Evolutionary conservation across 2,888 invertebrate genomes (phyloP), one percentile per base, ranked within the genome.

Genomic region (Ectemnius lituratus): DNA sequence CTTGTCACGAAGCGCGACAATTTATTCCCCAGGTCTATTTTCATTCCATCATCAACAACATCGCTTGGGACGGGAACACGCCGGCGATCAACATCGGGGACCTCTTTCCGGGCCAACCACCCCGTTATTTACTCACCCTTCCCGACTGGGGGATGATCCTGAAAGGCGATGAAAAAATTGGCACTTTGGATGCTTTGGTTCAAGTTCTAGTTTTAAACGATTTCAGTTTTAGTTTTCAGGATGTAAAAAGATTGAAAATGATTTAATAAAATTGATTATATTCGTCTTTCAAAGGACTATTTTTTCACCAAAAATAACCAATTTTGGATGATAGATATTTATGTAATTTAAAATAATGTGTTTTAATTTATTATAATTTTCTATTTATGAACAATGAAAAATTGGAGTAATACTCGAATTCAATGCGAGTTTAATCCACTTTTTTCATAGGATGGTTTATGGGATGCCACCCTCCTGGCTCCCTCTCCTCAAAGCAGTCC

Each of bases 11-110:
- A 47, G 68, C 78, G 75, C 75, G 59, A 37, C 37, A 72, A 79
- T 82, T 81, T 78, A 75, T 72, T 76, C 58, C 58, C 70, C 63
- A 63, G 47, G 66, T 76, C 81, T 80, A 85, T 82, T 84, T 83
- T 80, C 80, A 85, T 85, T 84, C 80, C 82, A 75, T 85, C 84
- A 84, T 81, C 82, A 73, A 67, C 58, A 71, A 67, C 73, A 72
- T 80, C 77, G 4, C 23, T 37, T 37, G 1, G 1, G 6, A 67
- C 75, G 68, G 27, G 62, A 23, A 23, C 65, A 49, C 68, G 72
- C 67, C 76, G 62, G 57, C 46, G 46, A 37, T 62, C 79, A 65
- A 52, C 37, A 11, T 3, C 63, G 61, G 52, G 45, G 6, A 45
- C 61, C 18, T 62, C 64, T 56, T 63, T 62, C 62, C 62, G 56